phyloP scores from a whole-genome alignment of 2,113 vertebrate species.

The Colaptes auratus region DNA sequence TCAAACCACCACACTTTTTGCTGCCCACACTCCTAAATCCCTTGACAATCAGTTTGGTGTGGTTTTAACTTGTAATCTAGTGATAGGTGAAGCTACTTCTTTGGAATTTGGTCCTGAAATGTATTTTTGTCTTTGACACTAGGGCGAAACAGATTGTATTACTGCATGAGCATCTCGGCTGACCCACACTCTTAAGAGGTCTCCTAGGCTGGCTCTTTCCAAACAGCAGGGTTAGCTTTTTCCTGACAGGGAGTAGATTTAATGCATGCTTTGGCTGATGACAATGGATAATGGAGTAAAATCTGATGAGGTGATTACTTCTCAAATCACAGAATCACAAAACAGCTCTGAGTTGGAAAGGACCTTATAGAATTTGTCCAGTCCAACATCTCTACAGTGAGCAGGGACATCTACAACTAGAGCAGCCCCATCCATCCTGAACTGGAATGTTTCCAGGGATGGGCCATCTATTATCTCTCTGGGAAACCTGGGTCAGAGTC shows the following conservation, averaged over 20 bases:
- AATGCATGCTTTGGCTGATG: neutral
- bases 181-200: neutral
- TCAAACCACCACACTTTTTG: no score
- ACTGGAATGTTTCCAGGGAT: no score
- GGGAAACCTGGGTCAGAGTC: no score
- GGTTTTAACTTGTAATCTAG: neutral
- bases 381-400: no score
- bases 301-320: neutral
- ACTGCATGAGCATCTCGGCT: neutral
- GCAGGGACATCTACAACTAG: no score
- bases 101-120: neutral
- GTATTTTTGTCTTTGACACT: neutral
- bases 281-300: neutral
- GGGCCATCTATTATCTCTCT: no score
- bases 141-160: neutral
- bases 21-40: neutral
- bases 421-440: no score
- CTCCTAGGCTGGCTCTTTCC: neutral
- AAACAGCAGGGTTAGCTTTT: neutral
- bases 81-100: neutral
- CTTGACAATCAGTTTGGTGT: no score
- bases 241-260: neutral
- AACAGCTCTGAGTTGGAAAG: no score
- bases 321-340: neutral
- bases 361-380: no score